Conservation (phyloP, 2,797 vertebrate genomes). For the Acanthurus lineatus region DNA sequence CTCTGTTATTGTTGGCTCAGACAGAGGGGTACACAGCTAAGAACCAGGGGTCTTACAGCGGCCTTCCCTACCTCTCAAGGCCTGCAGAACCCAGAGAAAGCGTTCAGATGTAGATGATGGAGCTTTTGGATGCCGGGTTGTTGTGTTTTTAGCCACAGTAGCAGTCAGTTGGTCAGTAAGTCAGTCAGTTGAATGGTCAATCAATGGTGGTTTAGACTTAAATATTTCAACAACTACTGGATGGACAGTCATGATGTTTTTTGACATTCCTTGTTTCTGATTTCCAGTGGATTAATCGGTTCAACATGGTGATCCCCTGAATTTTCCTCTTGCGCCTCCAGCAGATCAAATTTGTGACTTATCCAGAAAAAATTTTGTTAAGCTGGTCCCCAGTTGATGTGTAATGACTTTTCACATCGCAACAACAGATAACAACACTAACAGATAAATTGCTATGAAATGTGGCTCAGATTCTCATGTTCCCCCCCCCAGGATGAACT, state of each 20-base stretch:
- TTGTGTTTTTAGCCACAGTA: not conserved
- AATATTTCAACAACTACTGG: not conserved
- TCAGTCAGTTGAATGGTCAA: not conserved
- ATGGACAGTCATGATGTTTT: not conserved
- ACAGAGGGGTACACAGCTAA: slow-evolving; percentile 51
- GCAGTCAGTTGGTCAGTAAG: not conserved
- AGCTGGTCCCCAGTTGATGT: not conserved
- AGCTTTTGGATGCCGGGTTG: not conserved
- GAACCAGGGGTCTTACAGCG: slow-evolving; percentile 45
- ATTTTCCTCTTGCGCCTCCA: not conserved
- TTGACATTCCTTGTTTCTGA: not conserved
- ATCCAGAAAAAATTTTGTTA: not conserved
- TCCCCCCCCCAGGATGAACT: not conserved
- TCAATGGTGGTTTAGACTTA: not conserved
- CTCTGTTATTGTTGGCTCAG: slow-evolving; percentile 79
- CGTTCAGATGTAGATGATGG: slow-evolving; percentile 4
- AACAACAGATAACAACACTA: not conserved
- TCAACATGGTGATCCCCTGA: not conserved
- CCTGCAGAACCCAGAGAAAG: not conserved
- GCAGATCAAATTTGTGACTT: not conserved
- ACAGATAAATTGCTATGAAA: not conserved
- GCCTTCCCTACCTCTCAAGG: slow-evolving; percentile 17
- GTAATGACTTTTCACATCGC: not conserved
- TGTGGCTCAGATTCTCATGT: not conserved
- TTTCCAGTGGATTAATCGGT: not conserved